phyloP scores from a whole-genome alignment of 2,888 invertebrate genomes.

The Phortica okadai region DNA sequence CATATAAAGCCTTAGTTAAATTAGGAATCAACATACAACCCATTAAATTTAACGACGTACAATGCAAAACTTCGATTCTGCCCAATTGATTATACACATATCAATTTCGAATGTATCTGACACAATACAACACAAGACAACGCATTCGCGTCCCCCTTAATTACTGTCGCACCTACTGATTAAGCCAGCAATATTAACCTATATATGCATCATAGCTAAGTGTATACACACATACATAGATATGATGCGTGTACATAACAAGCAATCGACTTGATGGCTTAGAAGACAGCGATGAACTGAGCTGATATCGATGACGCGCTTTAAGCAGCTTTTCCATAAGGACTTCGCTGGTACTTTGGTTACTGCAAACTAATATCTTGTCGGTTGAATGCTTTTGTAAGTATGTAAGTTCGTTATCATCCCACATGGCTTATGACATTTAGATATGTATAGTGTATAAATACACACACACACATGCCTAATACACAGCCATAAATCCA shows the following conservation, averaged over 20 bases:
- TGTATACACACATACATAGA: background rate
- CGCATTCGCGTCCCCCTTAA: background rate
- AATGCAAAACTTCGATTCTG: background rate
- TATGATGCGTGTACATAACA: background rate
- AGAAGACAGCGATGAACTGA: background rate
- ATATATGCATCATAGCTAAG: background rate
- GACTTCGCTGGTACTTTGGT: slow-evolving; percentile 8
- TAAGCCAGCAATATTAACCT: background rate
- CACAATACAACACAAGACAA: background rate
- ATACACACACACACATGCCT: background rate
- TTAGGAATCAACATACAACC: background rate
- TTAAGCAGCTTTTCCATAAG: slow-evolving; percentile 8
- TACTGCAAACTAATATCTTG: background rate
- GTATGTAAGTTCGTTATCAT: background rate
- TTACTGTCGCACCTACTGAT: background rate
- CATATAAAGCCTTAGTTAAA: background rate
- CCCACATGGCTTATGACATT: background rate
- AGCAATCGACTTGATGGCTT: background rate
- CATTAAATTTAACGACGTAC: background rate
- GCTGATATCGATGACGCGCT: slow-evolving; percentile 6
- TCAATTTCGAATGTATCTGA: slow-evolving; percentile 6
- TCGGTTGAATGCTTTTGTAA: background rate
- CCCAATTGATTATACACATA: slow-evolving; percentile 11
- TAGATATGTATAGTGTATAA: background rate
- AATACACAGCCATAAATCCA: slow-evolving; percentile 68